Evolutionary conservation across 2,797 vertebrate genomes (phyloP).

Genomic region (Manis javanica): DNA sequence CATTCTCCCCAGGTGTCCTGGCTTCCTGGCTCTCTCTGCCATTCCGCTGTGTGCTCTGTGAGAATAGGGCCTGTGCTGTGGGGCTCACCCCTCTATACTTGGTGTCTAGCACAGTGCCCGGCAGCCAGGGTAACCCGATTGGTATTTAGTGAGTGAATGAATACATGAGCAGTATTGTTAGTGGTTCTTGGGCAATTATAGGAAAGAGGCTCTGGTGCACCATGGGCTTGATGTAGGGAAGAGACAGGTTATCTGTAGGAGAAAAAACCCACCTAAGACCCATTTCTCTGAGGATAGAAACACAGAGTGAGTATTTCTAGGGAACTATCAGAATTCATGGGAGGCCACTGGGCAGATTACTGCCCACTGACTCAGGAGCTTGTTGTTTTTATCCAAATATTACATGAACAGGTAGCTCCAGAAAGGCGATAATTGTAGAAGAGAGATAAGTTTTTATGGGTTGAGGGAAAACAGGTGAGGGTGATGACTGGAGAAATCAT

Average conservation of each 20-base stretch:
- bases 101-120: background rate
- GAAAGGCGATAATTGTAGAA: background rate
- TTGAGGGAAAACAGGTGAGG: background rate
- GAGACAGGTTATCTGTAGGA: background rate
- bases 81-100: background rate
- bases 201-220: background rate
- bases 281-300: background rate
- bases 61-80: background rate
- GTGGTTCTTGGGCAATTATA: background rate
- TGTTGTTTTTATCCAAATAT: background rate
- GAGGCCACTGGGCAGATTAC: fast-evolving
- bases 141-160: background rate
- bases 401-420: background rate
- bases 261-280: background rate
- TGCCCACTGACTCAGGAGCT: fast-evolving
- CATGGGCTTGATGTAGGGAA: background rate
- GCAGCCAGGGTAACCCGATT: background rate
- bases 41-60: background rate
- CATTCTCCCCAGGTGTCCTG: background rate
- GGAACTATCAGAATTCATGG: background rate
- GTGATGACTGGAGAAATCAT: background rate
- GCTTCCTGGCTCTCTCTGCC: background rate
- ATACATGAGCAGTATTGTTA: background rate
- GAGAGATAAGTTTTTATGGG: background rate
- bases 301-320: background rate